Percentiles rank a stretch among this genome's conserved stretches.
Evolutionary conservation across 2,113 vertebrate species (phyloP).

Genomic region (Proterorhinus semilunaris): DNA sequence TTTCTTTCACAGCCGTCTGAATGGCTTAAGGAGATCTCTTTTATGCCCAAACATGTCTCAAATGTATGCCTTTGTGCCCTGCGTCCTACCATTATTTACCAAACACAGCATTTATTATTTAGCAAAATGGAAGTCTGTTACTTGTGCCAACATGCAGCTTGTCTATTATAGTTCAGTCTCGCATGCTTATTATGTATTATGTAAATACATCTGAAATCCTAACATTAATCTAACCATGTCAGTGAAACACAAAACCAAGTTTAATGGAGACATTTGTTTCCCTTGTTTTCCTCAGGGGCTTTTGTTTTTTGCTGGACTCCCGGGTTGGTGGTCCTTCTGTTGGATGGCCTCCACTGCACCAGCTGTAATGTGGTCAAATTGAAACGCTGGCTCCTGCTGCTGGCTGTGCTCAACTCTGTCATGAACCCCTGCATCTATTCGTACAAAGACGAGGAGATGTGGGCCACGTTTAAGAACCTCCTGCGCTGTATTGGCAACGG

Average conservation of each 20-base stretch:
- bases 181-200: background rate
- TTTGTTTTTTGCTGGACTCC: slow-evolving; percentile 99
- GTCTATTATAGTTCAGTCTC: slow-evolving; percentile 7
- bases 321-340: slow-evolving; percentile 86
- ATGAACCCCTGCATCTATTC: slow-evolving; percentile 99
- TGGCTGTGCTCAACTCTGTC: slow-evolving; percentile 92
- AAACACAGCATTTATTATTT: slow-evolving; percentile 15
- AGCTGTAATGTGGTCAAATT: slow-evolving; percentile 81
- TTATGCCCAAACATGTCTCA: slow-evolving; percentile 58
- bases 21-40: slow-evolving; percentile 15
- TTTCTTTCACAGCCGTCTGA: slow-evolving; percentile 20
- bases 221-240: background rate
- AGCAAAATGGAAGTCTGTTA: slow-evolving; percentile 9
- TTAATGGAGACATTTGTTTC: background rate
- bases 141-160: slow-evolving; percentile 8
- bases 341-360: slow-evolving; percentile 88
- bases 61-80: slow-evolving; percentile 3
- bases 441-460: slow-evolving; percentile 97
- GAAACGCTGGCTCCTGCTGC: slow-evolving; percentile 91
- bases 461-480: slow-evolving; percentile 89
- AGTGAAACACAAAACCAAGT: background rate
- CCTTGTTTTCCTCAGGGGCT: slow-evolving; percentile 76
- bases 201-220: background rate
- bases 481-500: slow-evolving; percentile 82
- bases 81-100: slow-evolving; percentile 18